phyloP scores from a whole-genome alignment of 2,797 vertebrate species.

The Helicolenus hilgendorfi region DNA sequence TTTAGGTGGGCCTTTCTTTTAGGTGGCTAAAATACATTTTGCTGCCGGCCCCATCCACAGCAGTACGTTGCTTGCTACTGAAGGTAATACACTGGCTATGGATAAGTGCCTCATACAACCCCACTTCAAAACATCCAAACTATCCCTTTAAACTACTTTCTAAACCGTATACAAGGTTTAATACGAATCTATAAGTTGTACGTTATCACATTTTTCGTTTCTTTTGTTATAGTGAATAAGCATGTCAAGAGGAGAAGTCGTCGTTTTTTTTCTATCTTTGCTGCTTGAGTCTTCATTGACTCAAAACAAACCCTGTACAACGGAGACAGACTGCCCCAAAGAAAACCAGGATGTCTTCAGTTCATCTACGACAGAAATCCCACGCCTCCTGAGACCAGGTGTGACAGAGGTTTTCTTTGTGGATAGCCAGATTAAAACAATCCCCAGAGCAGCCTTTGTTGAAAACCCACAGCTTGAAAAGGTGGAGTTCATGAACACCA shows the following conservation, averaged over 20 bases:
- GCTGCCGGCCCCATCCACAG: no score
- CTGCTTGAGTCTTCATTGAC: slow-evolving; percentile 46
- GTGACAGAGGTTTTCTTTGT: slow-evolving; percentile 87
- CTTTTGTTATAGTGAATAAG: slow-evolving; percentile 46
- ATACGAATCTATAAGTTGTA: not conserved
- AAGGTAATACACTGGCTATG: not conserved
- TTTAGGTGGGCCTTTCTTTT: no score
- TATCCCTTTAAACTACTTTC: not conserved
- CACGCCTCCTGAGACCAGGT: slow-evolving; percentile 56
- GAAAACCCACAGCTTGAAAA: slow-evolving; percentile 82
- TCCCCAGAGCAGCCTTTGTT: slow-evolving; percentile 86
- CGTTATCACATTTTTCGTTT: not conserved
- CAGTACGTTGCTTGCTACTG: no score
- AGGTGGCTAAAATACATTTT: no score
- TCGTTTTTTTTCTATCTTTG: slow-evolving; percentile 66
- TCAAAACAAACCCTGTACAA: not conserved
- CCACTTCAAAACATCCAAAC: not conserved
- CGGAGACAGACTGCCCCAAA: not conserved
- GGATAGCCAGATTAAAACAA: slow-evolving; percentile 75
- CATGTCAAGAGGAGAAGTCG: slow-evolving; percentile 50
- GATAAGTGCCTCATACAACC: not conserved
- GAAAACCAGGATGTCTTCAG: slow-evolving; percentile 76
- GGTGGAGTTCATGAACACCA: slow-evolving; percentile 85
- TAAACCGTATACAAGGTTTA: not conserved
- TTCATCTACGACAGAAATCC: slow-evolving; percentile 75